Base-by-base conservation (phyloP, 2,888 invertebrate genomes). In the Chironomus riparius region DNA sequence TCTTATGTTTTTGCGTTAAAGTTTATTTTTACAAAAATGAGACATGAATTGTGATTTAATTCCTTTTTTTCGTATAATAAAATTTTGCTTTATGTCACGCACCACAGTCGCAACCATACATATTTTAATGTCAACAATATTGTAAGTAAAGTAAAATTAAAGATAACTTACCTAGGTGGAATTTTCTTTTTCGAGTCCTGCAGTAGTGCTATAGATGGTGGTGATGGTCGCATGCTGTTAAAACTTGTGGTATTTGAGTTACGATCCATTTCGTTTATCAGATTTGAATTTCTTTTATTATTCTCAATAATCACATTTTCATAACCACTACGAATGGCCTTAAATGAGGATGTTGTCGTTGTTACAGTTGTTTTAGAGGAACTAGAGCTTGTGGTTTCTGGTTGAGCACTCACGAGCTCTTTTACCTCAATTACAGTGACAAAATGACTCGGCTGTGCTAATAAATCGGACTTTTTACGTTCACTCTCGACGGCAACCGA, bases 351-450 rank as follows among this genome's bases (percentile, higher is more conserved):
- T 24, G 74, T 68, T 47, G 74, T 48, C 21, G 72, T 72, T 10
- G 62, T 50, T 10, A 50, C 22, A n/a, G 78, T 79, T 78, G 81
- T 79, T 48, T 83, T 82, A 71, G 83, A 83, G 71, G 84, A 79
- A 72, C 83, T 83, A 10, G 83, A 83, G 47, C 84, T 83, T 10
- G 82, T 79, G 12, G 82, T 80, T 69, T 83, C 83, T 71, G 77
- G 68, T 18, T 15, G 70, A 56, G 47, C 18, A 28, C 6, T 47
- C 38, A 61, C 38, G 80, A 89, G 85, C 82, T 93, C 94, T 84
- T 93, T 94, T 56, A 94, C 93, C 88, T 93, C 92, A 80, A 94
- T 94, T 79, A 94, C 94, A 77, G 94, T 94, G 79, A 94, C 90
- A 85, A 94, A 94, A 84, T 93, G 84, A 77, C 85, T 84, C 72